These are phyloP conservation scores for Pseudachorutes palmiensis DNA, from an alignment of 1,140 invertebrate genomes.

Conservation along the genomic window DNA sequence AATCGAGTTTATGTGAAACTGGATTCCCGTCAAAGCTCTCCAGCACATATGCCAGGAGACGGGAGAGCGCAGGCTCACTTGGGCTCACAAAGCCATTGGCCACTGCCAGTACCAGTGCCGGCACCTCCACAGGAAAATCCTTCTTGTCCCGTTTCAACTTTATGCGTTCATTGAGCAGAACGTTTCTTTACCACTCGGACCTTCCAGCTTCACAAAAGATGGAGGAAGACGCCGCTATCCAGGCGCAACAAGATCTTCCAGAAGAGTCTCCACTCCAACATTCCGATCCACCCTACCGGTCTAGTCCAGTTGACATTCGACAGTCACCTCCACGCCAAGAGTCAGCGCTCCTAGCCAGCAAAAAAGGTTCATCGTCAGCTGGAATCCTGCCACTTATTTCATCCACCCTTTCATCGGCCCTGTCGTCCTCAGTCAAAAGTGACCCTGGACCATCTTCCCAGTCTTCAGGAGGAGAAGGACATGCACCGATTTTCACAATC, in stretches of 20 bases:
- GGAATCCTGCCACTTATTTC: conserved; percentile 23
- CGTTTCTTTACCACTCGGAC: conserved; percentile 18
- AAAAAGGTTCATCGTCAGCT: not conserved
- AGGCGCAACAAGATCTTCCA: not conserved
- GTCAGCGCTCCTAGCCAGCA: not conserved
- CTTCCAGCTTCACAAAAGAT: not conserved
- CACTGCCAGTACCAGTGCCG: not conserved
- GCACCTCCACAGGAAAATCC: conserved; percentile 19
- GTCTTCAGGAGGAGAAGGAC: not conserved
- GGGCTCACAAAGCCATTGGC: not conserved
- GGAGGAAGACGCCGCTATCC: not conserved
- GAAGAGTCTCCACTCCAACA: not conserved
- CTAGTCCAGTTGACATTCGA: conserved; percentile 14
- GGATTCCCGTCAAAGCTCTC: not conserved
- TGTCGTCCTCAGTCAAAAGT: conserved; percentile 18
- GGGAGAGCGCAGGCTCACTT: conserved; percentile 30
- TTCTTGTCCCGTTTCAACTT: conserved; percentile 34
- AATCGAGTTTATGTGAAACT: conserved; percentile 29
- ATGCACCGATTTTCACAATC: conserved; percentile 14
- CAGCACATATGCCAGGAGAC: conserved; percentile 1
- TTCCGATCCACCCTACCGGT: conserved; percentile 15
- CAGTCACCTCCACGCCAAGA: conserved; percentile 7
- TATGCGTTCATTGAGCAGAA: conserved; percentile 21
- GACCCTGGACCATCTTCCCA: conserved; percentile 4
- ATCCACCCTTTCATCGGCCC: conserved; percentile 16